Percentiles rank a stretch among this genome's conserved stretches.
Evolutionary conservation across 1,140 invertebrate genomes (phyloP).

Genomic region (Lethrus apterus): DNA sequence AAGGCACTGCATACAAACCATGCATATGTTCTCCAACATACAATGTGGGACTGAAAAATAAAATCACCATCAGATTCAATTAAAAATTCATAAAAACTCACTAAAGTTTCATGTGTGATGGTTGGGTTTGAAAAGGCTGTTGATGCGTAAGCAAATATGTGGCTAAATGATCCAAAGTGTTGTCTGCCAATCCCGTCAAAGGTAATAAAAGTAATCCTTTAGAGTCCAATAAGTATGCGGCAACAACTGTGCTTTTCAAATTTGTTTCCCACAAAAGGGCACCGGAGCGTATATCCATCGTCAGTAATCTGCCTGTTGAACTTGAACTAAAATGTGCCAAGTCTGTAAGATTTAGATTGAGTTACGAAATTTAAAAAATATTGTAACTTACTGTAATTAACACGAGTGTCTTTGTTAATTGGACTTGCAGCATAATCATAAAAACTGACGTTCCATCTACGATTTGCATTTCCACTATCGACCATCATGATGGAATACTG

Average conservation of each 20-base stretch:
- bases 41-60: slow-evolving; percentile 69
- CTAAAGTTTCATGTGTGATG: slow-evolving; percentile 68
- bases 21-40: slow-evolving; percentile 87
- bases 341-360: slow-evolving; percentile 46
- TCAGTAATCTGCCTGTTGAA: slow-evolving; percentile 78
- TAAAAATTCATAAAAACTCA: too few species aligned
- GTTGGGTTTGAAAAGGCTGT: slow-evolving; percentile 38
- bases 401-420: slow-evolving; percentile 63
- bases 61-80: neutral
- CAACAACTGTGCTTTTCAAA: slow-evolving; percentile 84
- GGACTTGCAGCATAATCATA: slow-evolving; percentile 75
- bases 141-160: slow-evolving; percentile 26
- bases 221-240: slow-evolving; percentile 74
- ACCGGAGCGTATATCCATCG: slow-evolving; percentile 64
- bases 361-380: slow-evolving; percentile 13
- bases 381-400: slow-evolving; percentile 67
- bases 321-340: slow-evolving; percentile 83
- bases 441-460: slow-evolving; percentile 95
- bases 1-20: slow-evolving; percentile 85
- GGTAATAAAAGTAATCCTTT: slow-evolving; percentile 78
- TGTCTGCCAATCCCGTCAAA: slow-evolving; percentile 83
- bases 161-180: slow-evolving; percentile 54
- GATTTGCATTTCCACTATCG: slow-evolving; percentile 67
- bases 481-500: slow-evolving; percentile 95
- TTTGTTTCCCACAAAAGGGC: slow-evolving; percentile 80